Evolutionary conservation across 2,113 vertebrate genomes (phyloP), one percentile per base, ranked within the genome.

Genomic region (Microtus ochrogaster): DNA sequence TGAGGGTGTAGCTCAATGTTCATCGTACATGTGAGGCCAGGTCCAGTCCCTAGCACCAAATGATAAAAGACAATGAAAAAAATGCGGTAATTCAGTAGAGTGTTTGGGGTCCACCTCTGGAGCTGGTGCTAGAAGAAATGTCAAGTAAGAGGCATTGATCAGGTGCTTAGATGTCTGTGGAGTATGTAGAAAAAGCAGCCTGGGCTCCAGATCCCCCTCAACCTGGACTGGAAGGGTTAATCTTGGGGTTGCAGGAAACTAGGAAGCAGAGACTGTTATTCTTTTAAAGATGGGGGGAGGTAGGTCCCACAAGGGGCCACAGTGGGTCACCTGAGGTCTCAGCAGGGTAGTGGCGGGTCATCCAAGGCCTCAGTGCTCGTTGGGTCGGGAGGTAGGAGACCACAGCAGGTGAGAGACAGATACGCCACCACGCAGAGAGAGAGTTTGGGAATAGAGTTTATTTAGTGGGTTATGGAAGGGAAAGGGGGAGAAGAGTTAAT

Each of bases 171-270:
- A 4, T 12, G 55, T 78, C 83, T 12, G 28, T 14, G 21, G 55
- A 2, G 28, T 7, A 0, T 41, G 5, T n/a, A 39, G 49, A 39
- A 11, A 2, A 39, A 70, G 19, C 7, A 33, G 1, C 82, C 41
- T 30, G 33, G 21, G 41, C 7, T 44, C 19, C 84, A 28, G 21
- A 7, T 28, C 52, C 19, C 36, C 77, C 33, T 22, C 73, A 24
- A 36, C 83, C 49, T 61, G 41, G 58, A 33, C n/a, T 2, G 39
- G 52, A 52, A 81, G 65, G 78, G 49, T 49, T 85, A 66, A 10
- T 19, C 44, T 6, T 41, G 9, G 44, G 36, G 39, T 26, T 58
- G 11, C 21, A n/a, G 21, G 14, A 1, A 30, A 4, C 21, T 2
- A 3, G 12, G 33, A 12, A 5, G 26, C 21, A 28, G 33, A 44